These are phyloP conservation scores for Turnix velox DNA, from an alignment of 2,113 vertebrate genomes.

Conservation along the genomic window DNA sequence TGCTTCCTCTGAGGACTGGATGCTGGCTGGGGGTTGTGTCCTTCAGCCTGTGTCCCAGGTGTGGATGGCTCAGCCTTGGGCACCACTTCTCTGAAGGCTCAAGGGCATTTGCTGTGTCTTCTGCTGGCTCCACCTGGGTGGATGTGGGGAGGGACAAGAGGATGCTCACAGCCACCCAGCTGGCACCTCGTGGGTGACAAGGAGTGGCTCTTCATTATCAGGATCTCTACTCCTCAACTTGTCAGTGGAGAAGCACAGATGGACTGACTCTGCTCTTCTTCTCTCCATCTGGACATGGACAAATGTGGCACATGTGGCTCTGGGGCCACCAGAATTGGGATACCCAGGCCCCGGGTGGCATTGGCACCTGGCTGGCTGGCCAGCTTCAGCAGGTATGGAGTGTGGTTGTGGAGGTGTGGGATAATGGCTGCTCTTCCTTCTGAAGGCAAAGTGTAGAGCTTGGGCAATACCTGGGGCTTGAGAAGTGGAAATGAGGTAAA, in stretches of 20 bases:
- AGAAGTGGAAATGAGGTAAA: rapidly evolving
- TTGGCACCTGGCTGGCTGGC: not conserved
- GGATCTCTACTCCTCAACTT: rapidly evolving
- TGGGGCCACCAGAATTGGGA: not conserved
- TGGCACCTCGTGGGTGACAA: rapidly evolving
- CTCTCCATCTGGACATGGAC: not conserved
- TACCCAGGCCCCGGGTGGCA: not conserved
- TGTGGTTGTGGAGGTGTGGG: rapidly evolving
- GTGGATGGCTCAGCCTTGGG: not conserved
- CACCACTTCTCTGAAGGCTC: not conserved
- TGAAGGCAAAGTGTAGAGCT: rapidly evolving
- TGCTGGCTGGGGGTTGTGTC: not conserved
- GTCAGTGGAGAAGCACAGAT: rapidly evolving
- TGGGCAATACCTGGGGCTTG: not conserved
- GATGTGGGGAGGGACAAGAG: not conserved
- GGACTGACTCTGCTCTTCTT: rapidly evolving
- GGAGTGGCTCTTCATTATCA: rapidly evolving
- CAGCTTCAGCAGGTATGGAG: constrained; percentile 65
- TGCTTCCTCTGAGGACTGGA: not conserved
- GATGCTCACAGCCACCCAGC: not conserved
- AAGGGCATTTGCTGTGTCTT: rapidly evolving
- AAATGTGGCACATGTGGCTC: not conserved
- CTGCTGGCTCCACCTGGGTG: not conserved
- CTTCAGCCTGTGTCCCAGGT: not conserved
- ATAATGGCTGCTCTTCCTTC: rapidly evolving